Percentiles rank a stretch among this genome's conserved stretches.
phyloP scores from a whole-genome alignment of 2,888 invertebrate species.

The Osmoderma eremita region DNA sequence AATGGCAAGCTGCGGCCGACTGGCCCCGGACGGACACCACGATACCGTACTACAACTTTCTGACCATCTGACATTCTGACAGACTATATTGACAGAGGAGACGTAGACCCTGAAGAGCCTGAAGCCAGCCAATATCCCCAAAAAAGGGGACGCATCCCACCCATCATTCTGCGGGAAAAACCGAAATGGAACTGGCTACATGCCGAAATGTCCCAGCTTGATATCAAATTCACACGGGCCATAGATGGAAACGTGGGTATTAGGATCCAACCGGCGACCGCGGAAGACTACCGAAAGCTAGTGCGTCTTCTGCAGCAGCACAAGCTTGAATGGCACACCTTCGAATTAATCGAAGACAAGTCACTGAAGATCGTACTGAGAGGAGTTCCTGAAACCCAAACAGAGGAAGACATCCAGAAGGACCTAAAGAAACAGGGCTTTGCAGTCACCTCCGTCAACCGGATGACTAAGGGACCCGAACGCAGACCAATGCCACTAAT shows the following conservation, averaged over 20 bases:
- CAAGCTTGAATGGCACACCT: slow-evolving; percentile 21
- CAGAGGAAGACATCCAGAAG: not conserved
- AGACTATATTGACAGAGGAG: too few species aligned
- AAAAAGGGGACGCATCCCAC: not conserved
- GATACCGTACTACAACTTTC: too few species aligned
- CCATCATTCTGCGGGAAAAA: not conserved
- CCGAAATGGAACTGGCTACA: not conserved
- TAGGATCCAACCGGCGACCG: not conserved
- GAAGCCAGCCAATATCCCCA: too few species aligned
- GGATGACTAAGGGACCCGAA: not conserved
- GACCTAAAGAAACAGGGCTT: not conserved
- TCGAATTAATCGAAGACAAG: not conserved
- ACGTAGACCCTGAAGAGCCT: too few species aligned
- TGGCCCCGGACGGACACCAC: too few species aligned
- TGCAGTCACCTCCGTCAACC: too few species aligned
- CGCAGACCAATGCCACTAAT: not conserved
- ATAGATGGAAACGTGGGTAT: not conserved
- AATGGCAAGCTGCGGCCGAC: too few species aligned
- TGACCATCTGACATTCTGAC: too few species aligned
- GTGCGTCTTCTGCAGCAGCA: too few species aligned
- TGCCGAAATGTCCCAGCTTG: not conserved
- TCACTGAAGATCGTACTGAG: slow-evolving; percentile 11
- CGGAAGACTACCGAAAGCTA: not conserved
- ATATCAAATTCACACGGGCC: not conserved
- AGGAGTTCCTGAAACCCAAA: not conserved